Base-by-base conservation (phyloP, 2,797 vertebrate genomes). In the Acrocephalus scirpaceus region DNA sequence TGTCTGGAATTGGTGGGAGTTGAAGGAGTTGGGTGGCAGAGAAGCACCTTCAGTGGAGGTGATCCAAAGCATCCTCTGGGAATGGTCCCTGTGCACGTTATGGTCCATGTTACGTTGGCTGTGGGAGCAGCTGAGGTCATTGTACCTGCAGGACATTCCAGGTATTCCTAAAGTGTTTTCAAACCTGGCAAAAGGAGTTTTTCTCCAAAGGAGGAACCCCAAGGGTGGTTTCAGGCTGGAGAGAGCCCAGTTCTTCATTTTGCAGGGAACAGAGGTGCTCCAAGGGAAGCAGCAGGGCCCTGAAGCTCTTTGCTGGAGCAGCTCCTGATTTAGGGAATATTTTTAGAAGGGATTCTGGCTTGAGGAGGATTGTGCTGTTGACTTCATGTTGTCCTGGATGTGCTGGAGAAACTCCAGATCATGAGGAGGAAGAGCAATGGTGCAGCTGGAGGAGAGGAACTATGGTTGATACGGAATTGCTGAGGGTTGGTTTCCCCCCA, bases 1-100 rank as follows among this genome's bases (percentile, higher is more conserved):
- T 0, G 0, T 11, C 29, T 79, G 60, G 15, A 58, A 34, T 12
- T 12, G 54, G 20, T 64, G 36, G 22, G 13, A 29, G 40, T 30
- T 16, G 83, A 79, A 72, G 72, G 42, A 1, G 3, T 18, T 45
- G 72, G 21, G 16, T 61, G 32, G 64, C 54, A 42, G 36, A 88
- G 60, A 25, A 76, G 26, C 45, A 11, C 21, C 0, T 50, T 29
- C 17, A 40, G 12, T 20, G 26, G 65, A 29, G 58, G n/a, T 17
- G 13, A n/a, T 21, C 71, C 40, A n/a, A 8, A 4, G 19, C 25
- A 19, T 20, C 93, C 42, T 15, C 83, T 76, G 54, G 53, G 30
- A 60, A 30, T 3, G 30, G 8, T 50, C 38, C 65, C 34, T 64
- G 13, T 1, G 0, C 32, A 3, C 0, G 0, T 47, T 27, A 9